Evolutionary conservation across 2,888 invertebrate species (phyloP).

Genomic region (Ptychoptera albimana): DNA sequence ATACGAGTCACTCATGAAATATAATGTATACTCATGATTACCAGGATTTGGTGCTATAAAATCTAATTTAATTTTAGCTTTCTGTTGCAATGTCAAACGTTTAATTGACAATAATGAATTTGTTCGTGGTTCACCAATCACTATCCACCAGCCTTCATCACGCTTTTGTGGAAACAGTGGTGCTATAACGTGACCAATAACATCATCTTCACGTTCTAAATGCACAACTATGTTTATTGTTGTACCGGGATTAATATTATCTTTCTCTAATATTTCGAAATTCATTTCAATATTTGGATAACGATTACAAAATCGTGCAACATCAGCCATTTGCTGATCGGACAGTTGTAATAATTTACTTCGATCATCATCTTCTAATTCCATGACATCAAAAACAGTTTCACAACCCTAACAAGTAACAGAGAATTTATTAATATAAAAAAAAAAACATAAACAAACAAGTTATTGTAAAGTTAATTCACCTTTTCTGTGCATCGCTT

Average conservation of each 20-base stretch:
- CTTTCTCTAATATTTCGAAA: slow-evolving; percentile 75
- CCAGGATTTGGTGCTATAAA: slow-evolving; percentile 87
- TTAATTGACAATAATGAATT: slow-evolving; percentile 96
- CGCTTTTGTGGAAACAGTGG: slow-evolving; percentile 96
- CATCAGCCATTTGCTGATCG: slow-evolving; percentile 88
- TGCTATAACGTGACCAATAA: slow-evolving; percentile 91
- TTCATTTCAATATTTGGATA: slow-evolving; percentile 97
- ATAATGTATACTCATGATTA: slow-evolving; percentile 81
- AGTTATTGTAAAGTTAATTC: not conserved
- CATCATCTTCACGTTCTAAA: slow-evolving; percentile 92
- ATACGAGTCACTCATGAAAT: slow-evolving; percentile 99
- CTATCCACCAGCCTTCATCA: slow-evolving; percentile 96
- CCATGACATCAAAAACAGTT: slow-evolving; percentile 63
- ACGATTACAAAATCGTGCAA: slow-evolving; percentile 95
- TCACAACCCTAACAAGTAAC: slow-evolving; percentile 36
- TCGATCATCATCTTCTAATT: slow-evolving; percentile 72
- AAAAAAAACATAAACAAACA: slow-evolving; percentile 27
- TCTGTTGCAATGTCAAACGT: slow-evolving; percentile 84
- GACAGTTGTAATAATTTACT: slow-evolving; percentile 61
- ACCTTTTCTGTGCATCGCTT: slow-evolving; percentile 77
- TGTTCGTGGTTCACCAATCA: slow-evolving; percentile 88
- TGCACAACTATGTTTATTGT: slow-evolving; percentile 82
- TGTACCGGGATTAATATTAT: slow-evolving; percentile 62
- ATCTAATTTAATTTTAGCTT: slow-evolving; percentile 54
- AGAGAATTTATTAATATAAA: slow-evolving; percentile 1